Base-by-base conservation (phyloP, 2,797 vertebrate species). In the Hemibagrus guttatus region DNA sequence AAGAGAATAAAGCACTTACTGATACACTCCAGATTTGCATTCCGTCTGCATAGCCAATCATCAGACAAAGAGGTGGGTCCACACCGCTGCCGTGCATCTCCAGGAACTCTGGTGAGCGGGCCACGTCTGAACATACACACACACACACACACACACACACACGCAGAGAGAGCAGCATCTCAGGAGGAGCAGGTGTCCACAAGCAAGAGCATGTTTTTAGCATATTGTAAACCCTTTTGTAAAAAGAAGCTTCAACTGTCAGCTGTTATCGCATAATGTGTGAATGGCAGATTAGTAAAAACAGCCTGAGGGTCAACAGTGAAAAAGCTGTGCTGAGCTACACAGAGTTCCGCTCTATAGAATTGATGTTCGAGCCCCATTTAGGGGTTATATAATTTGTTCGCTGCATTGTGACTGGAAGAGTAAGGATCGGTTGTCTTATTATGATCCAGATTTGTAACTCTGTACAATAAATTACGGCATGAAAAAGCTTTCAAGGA, bases 21-120 rank as follows among this genome's bases (percentile, higher is more conserved):
- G 98, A 98, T 71, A 99, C 91, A 81, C 97, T 97, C 98, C 98
- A 99, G 90, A 99, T 95, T 93, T 99, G 98, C 96, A 99, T 97
- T 83, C 98, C 98, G 39, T 99, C 97, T 1, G 96, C 94, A 91
- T 99, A 99, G 0, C 98, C 98, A 21, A 99, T 96, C 96, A 99
- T 92, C 84, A 99, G 94, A 93, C 98, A 96, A 72, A 99, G 93
- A 0, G 98, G 98, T 0, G 98, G 98, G 1, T 99, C 98, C 0
- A 94, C 96, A 6, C 97, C 96, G 0, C 97, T 96, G 52, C 97
- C 96, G 64, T 98, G 97, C 91, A 97, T 96, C 92, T 99, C 97
- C 88, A 97, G 95, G 84, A 99, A 97, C 91, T 99, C 98, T 85
- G 97, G 96, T 78, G 98, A 98, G 81, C 97, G 96, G 23, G 97